Base-by-base conservation (phyloP, 2,797 vertebrate species). In the Sebastes nivosus region DNA sequence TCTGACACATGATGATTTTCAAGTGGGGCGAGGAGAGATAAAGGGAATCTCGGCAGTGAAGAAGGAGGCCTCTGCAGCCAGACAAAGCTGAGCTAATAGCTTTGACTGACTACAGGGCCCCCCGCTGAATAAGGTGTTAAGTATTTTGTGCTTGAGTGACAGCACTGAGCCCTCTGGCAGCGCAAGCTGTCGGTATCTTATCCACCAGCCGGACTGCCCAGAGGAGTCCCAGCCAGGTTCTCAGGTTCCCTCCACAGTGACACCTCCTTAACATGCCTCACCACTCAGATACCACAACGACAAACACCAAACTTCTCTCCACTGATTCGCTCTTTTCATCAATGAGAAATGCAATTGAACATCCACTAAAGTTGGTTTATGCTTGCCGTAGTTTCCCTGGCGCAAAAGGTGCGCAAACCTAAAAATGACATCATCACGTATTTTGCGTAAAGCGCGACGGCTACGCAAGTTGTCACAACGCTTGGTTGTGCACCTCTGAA, bases 71-170 rank as follows among this genome's bases (percentile, higher is more conserved):
- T 65, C 65, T 61, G 80, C 36, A 42, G 79, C 63, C 71, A 81
- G 68, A 84, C 72, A 68, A 88, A 81, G 75, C 72, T 52, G 14
- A 72, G 61, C 82, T 75, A 74, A 76, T 83, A 68, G 27, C 58
- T 87, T 50, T 69, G 79, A 66, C 63, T 75, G 78, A 74, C 70
- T 71, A 24, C 65, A 59, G 67, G 67, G 63, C 22, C 60, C 81
- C 60, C 73, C 16, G 24, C 65, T 85, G 81, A 87, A 75, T 82
- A 68, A 79, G 80, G 82, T 91, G 87, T 90, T 85, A 88, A 86
- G 81, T 86, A 79, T 83, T 80, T 80, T 60, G 52, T 79, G 77
- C 87, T 83, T 83, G 84, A 90, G 58, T 83, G 90, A 88, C 86
- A 86, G 61, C 79, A 16, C 67, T 8, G 72, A 72, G 80, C 46